Conservation (phyloP, 2,113 vertebrate genomes). For the Centropristis striata region DNA sequence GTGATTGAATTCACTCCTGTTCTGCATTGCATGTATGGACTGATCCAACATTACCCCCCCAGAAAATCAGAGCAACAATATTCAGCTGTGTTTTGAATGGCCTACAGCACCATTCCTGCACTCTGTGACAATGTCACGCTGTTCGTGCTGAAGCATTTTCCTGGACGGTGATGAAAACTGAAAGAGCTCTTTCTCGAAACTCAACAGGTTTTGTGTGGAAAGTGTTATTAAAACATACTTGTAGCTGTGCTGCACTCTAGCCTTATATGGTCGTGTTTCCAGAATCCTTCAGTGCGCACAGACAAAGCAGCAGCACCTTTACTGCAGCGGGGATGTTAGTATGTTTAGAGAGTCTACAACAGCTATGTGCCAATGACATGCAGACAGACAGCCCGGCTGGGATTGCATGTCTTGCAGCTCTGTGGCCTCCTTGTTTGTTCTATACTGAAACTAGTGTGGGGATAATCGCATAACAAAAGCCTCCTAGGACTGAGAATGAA, state of each 20-base stretch:
- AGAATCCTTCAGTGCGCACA: slow-evolving; percentile 43
- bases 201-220: slow-evolving; percentile 44
- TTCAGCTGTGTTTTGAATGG: slow-evolving; percentile 67
- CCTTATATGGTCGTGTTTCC: slow-evolving; percentile 70
- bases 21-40: slow-evolving; percentile 22
- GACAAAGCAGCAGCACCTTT: slow-evolving; percentile 57
- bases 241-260: neutral
- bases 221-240: slow-evolving; percentile 59
- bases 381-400: slow-evolving; percentile 68
- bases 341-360: slow-evolving; percentile 71
- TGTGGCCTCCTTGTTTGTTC: slow-evolving; percentile 20
- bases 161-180: slow-evolving; percentile 56
- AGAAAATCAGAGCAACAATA: slow-evolving; percentile 32
- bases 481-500: slow-evolving; percentile 17
- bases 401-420: slow-evolving; percentile 28
- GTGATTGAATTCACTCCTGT: slow-evolving; percentile 2
- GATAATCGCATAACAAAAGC: slow-evolving; percentile 16
- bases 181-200: slow-evolving; percentile 45
- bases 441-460: slow-evolving; percentile 3
- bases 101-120: slow-evolving; percentile 49
- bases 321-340: slow-evolving; percentile 51
- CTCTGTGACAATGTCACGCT: slow-evolving; percentile 31
- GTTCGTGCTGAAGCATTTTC: slow-evolving; percentile 29
- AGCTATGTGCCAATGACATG: slow-evolving; percentile 71
- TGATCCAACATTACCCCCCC: slow-evolving; percentile 17